Percentiles rank a stretch among this genome's conserved stretches.
Evolutionary conservation across 30 jellyfish, hydroid and myxozoan genomes (phyloP).

Genomic region (Cassiopea xamachana): DNA sequence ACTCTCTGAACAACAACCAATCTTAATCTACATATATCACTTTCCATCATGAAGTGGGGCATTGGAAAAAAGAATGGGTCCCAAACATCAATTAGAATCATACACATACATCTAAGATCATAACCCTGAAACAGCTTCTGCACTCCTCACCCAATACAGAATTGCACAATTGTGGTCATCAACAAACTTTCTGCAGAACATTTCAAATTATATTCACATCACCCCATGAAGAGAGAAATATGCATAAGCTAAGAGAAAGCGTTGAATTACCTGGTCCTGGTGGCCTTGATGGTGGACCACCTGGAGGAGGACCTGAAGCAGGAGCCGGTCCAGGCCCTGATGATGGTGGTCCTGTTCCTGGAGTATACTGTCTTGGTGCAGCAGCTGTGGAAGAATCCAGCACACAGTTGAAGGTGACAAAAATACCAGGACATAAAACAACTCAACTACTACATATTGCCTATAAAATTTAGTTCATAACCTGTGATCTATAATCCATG

Average conservation of each 20-base stretch:
- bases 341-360: slow-evolving; percentile 73
- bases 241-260: not conserved
- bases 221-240: not conserved
- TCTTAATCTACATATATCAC: too few relatives aligned
- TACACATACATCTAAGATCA: too few relatives aligned
- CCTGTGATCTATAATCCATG: too few relatives aligned
- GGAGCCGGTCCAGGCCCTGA: slow-evolving; percentile 54
- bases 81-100: too few relatives aligned
- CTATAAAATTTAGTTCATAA: too few relatives aligned
- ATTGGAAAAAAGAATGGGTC: too few relatives aligned
- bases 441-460: too few relatives aligned
- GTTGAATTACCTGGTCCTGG: slow-evolving; percentile 65
- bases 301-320: slow-evolving; percentile 46
- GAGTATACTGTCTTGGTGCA: slow-evolving; percentile 72
- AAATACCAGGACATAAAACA: too few relatives aligned
- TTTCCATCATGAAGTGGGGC: too few relatives aligned
- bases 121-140: too few relatives aligned
- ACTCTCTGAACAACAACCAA: too few relatives aligned
- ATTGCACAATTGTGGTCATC: not conserved
- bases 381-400: slow-evolving; percentile 27
- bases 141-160: too few relatives aligned
- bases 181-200: not conserved
- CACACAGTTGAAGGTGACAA: not conserved
- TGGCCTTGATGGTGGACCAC: slow-evolving; percentile 78
- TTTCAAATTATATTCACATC: not conserved